Percentiles rank a stretch among this genome's conserved stretches.
Conservation (phyloP, 2,797 vertebrate species). For the Leptatherina wallacei region DNA sequence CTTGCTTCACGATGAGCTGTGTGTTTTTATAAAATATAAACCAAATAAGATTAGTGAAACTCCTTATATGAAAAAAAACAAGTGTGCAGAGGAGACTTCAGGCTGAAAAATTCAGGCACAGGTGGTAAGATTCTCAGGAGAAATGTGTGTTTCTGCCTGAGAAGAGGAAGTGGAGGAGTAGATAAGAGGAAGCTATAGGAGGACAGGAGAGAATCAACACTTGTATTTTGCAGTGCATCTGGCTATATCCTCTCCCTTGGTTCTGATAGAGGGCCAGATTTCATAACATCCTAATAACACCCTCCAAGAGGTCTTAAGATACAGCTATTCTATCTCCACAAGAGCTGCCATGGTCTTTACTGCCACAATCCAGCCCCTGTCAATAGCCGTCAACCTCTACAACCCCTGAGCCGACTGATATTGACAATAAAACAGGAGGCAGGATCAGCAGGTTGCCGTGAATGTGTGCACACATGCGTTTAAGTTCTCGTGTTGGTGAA, state of each 20-base stretch:
- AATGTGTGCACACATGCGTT: conserved; percentile 57
- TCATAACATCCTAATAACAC: conserved; percentile 75
- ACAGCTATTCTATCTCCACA: conserved; percentile 68
- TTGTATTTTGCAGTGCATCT: conserved; percentile 47
- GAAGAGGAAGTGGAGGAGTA: conserved; percentile 8
- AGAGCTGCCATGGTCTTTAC: conserved; percentile 74
- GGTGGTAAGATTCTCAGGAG: conserved; percentile 18
- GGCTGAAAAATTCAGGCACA: conserved; percentile 47
- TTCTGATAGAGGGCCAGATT: conserved; percentile 72
- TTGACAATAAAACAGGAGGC: conserved; percentile 77
- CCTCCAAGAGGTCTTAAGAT: conserved; percentile 71
- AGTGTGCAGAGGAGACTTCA: conserved; percentile 42
- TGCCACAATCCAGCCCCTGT: conserved; percentile 66
- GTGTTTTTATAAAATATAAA: conserved; percentile 68
- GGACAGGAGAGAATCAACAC: conserved; percentile 41
- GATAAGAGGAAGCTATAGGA: conserved; percentile 51
- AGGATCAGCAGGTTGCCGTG: conserved; percentile 47
- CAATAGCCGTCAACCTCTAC: conserved; percentile 69
- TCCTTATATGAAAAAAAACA: conserved; percentile 57
- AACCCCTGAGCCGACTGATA: conserved; percentile 65
- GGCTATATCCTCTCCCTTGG: conserved; percentile 41
- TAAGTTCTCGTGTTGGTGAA: conserved; percentile 37
- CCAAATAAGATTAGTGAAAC: conserved; percentile 59
- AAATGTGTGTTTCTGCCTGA: conserved; percentile 22
- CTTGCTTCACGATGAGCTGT: conserved; percentile 34